Conservation (phyloP, 2,797 vertebrate genomes). For the Myotis pilosus region DNA sequence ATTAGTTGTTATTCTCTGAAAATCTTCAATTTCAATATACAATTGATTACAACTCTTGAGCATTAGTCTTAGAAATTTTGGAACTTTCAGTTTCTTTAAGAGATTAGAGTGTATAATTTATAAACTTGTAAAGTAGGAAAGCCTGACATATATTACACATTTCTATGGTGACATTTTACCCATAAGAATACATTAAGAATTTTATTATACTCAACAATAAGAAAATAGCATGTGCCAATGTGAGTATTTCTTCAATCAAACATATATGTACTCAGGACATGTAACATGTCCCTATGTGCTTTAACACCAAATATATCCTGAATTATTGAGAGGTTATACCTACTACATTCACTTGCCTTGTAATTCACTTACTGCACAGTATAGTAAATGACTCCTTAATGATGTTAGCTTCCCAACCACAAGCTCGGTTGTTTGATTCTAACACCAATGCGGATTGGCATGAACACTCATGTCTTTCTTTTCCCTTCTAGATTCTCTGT, state of each 20-base stretch:
- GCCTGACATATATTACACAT: neutral
- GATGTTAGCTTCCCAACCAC: neutral
- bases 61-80: neutral
- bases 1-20: neutral
- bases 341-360: neutral
- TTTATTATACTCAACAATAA: neutral
- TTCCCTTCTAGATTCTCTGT: neutral
- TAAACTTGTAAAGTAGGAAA: neutral
- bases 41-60: neutral
- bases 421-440: neutral
- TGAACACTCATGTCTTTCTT: neutral
- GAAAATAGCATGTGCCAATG: neutral
- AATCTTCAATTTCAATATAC: neutral
- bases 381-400: neutral
- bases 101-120: neutral
- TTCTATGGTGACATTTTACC: neutral
- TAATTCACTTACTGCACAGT: neutral
- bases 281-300: neutral
- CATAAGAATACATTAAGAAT: neutral
- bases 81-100: neutral
- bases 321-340: neutral
- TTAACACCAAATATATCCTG: neutral
- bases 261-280: neutral
- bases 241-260: constrained; percentile 13
- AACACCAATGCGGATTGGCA: neutral